phyloP scores from a whole-genome alignment of 2,797 vertebrate genomes.

The Rhinatrema bivittatum region DNA sequence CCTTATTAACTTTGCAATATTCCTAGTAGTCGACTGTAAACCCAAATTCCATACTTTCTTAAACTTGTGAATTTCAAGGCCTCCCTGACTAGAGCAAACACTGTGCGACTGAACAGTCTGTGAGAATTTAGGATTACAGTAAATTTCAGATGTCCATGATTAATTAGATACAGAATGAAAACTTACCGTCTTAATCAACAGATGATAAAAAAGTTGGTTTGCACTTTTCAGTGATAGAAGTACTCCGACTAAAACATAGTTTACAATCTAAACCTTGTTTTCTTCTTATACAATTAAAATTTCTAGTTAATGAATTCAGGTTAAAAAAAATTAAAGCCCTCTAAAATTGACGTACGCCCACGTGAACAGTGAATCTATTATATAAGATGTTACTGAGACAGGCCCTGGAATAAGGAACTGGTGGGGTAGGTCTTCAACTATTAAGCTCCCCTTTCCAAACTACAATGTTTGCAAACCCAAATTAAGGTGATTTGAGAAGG shows the following conservation, averaged over 20 bases:
- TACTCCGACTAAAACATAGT: conserved; percentile 15
- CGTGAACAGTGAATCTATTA: conserved; percentile 47
- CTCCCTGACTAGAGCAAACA: no score
- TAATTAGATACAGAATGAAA: conserved; percentile 41
- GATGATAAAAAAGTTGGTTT: conserved; percentile 24
- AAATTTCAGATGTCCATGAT: conserved; percentile 31
- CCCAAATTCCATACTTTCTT: no score
- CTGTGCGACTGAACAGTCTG: no score
- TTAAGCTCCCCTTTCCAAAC: conserved; percentile 28
- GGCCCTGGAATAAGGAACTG: conserved; percentile 22
- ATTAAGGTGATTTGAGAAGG: conserved; percentile 22
- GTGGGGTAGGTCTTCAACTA: conserved; percentile 18
- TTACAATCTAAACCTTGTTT: no score
- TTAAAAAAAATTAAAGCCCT: conserved; percentile 18
- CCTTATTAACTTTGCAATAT: no score
- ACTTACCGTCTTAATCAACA: conserved; percentile 49
- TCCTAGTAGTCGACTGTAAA: no score
- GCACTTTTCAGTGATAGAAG: conserved; percentile 25
- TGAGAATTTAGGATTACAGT: background rate
- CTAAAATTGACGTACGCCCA: conserved; percentile 44
- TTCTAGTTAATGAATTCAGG: conserved; percentile 34
- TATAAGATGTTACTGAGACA: conserved; percentile 41
- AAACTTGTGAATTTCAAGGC: no score
- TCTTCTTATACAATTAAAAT: conserved; percentile 17
- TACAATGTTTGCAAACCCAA: conserved; percentile 31